These are phyloP conservation scores for Leuctra nigra DNA, from an alignment of 2,888 invertebrate species.

Conservation along the genomic window DNA sequence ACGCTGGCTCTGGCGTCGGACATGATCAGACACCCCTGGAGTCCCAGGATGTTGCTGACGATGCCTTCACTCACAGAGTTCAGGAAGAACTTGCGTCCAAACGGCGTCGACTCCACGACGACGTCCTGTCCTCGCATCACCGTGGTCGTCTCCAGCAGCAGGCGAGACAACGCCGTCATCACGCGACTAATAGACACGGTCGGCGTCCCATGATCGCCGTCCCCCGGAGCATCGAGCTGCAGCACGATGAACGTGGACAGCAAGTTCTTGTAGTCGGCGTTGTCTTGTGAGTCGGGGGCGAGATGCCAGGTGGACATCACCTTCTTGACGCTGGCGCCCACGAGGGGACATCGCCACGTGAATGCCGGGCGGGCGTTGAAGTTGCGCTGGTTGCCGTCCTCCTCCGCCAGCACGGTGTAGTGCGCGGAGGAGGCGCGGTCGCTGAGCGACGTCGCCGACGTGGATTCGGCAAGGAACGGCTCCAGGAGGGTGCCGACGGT, in stretches of 20 bases:
- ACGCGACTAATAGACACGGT: constrained; percentile 1
- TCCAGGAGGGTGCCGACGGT: constrained; percentile 1
- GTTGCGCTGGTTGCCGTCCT: background rate
- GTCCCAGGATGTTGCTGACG: constrained; percentile 50
- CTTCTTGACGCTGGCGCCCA: constrained; percentile 45
- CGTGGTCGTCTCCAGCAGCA: background rate
- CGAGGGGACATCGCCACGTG: constrained; percentile 51
- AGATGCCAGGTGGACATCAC: constrained; percentile 49
- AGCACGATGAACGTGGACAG: constrained; percentile 48
- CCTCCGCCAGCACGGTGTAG: background rate
- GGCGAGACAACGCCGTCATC: background rate
- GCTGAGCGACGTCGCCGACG: background rate
- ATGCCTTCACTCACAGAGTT: constrained; percentile 51
- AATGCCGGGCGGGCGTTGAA: constrained; percentile 35
- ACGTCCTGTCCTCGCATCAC: constrained; percentile 32
- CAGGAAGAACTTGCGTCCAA: constrained; percentile 47
- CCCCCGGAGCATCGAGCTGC: constrained; percentile 36
- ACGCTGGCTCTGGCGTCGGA: constrained; percentile 53
- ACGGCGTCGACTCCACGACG: constrained; percentile 39
- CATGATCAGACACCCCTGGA: constrained; percentile 46
- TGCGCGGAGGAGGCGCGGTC: background rate
- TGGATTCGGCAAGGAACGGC: background rate
- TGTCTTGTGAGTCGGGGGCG: constrained; percentile 43
- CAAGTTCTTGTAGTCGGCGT: constrained; percentile 42
- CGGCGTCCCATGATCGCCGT: constrained; percentile 31